Evolutionary conservation across 1,140 invertebrate genomes (phyloP), one percentile per base, ranked within the genome.

Genomic region (Bombus consobrinus): DNA sequence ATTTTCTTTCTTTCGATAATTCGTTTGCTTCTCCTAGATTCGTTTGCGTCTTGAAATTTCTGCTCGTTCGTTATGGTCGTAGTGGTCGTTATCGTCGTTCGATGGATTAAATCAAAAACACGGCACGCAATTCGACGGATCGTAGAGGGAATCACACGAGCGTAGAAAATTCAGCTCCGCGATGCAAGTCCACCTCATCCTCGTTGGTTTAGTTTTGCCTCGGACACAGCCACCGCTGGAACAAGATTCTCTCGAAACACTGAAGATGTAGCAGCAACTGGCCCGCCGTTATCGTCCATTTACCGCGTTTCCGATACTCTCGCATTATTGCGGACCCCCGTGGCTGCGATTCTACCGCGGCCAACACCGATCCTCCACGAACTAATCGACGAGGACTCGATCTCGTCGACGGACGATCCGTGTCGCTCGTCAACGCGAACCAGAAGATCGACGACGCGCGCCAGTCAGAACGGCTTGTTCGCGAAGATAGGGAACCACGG

Each of bases 241-340:
- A 57, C 72, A 28, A 78, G 43, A 69, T 86, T 83, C 80, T 69
- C 34, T 66, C n/a, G 18, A 81, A 32, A 47, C 62, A 79, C n/a
- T n/a, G 64, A 66, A n/a, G 84, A 73, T 81, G 78, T 79, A 85
- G 73, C 78, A 80, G 75, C 87, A 71, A 74, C 76, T 80, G 82
- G 47, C 73, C 88, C 83, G 78, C 85, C 78, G 66, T 85, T 84
- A 89, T 82, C 83, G 83, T 86, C 88, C 90, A 82, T 77, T 80
- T 59, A 84, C 75, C 84, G 76, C 76, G 81, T 68, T 89, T 85
- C 86, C 85, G 86, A 18, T 86, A 72, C 71, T 91, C 91, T 92
- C 84, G 91, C 91, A 92, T 92, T 88, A 91, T 92, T 88, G 84
- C 87, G 73, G 37, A 28, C 68, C 77, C 71, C 28, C 25, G 28